Conservation (phyloP, 2,113 vertebrate genomes). For the Aspidoscelis tigris region DNA sequence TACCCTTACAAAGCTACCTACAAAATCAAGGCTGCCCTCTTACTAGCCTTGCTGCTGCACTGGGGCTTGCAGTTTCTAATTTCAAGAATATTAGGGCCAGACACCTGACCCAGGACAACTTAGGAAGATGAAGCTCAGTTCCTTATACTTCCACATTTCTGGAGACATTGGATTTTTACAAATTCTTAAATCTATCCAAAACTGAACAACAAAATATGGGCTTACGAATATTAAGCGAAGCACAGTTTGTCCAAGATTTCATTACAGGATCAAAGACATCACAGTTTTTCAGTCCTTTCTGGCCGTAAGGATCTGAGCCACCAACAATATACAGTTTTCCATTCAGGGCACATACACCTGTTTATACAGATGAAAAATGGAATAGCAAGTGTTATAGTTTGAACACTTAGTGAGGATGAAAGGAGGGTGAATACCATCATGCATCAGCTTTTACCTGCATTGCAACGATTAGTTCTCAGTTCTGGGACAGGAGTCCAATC, state of each 20-base stretch:
- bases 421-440: not conserved
- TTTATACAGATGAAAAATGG: not conserved
- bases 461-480: conserved; percentile 95
- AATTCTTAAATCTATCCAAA: not conserved
- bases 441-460: conserved; percentile 82
- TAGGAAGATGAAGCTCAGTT: too few relatives aligned
- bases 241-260: conserved; percentile 92
- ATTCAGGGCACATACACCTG: conserved; percentile 93
- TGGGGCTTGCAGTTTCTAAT: not conserved
- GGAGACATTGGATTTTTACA: not conserved
- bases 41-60: not conserved
- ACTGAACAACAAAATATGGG: not conserved
- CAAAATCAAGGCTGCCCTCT: not conserved
- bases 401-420: accelerated
- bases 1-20: not conserved
- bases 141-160: not conserved
- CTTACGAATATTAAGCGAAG: conserved; percentile 94
- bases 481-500: conserved; percentile 95
- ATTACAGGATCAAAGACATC: conserved; percentile 93
- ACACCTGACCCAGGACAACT: not conserved
- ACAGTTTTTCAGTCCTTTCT: conserved; percentile 98
- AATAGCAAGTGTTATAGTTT: not conserved
- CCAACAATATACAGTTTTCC: conserved; percentile 94
- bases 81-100: not conserved
- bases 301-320: conserved; percentile 96